These are phyloP conservation scores for Caranx melampygus DNA, from an alignment of 2,113 vertebrate species.

Conservation along the genomic window DNA sequence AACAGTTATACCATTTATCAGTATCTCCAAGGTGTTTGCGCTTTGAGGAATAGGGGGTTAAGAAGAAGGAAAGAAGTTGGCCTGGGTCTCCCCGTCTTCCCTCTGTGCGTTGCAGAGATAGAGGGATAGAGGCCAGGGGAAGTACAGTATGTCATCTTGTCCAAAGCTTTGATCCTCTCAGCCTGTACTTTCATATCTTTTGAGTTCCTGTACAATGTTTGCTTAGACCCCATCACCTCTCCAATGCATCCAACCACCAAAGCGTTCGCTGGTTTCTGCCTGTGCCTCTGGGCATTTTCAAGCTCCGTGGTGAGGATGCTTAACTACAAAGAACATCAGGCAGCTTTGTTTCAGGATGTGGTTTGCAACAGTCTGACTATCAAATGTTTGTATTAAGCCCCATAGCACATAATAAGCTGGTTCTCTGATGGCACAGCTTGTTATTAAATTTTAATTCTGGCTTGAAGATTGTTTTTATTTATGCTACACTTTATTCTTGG, in stretches of 20 bases:
- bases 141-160: constrained; percentile 75
- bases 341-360: constrained; percentile 73
- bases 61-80: constrained; percentile 26
- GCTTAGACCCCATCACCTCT: constrained; percentile 75
- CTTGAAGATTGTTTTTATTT: constrained; percentile 69
- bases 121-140: constrained; percentile 68
- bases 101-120: constrained; percentile 66
- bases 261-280: constrained; percentile 64
- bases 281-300: constrained; percentile 69
- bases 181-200: constrained; percentile 71
- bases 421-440: constrained; percentile 52
- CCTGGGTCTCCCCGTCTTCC: constrained; percentile 47
- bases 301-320: constrained; percentile 67
- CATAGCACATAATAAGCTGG: constrained; percentile 54
- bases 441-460: constrained; percentile 67
- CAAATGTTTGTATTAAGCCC: constrained; percentile 75
- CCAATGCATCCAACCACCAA: constrained; percentile 69
- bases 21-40: constrained; percentile 63
- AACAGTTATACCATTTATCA: constrained; percentile 63
- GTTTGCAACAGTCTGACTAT: constrained; percentile 63
- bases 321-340: constrained; percentile 76
- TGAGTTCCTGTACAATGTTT: constrained; percentile 64
- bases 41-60: constrained; percentile 57
- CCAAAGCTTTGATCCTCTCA: constrained; percentile 77
- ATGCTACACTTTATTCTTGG: constrained; percentile 59